Evolutionary conservation across 2,113 vertebrate species (phyloP).

Genomic region (Acanthisitta chloris): DNA sequence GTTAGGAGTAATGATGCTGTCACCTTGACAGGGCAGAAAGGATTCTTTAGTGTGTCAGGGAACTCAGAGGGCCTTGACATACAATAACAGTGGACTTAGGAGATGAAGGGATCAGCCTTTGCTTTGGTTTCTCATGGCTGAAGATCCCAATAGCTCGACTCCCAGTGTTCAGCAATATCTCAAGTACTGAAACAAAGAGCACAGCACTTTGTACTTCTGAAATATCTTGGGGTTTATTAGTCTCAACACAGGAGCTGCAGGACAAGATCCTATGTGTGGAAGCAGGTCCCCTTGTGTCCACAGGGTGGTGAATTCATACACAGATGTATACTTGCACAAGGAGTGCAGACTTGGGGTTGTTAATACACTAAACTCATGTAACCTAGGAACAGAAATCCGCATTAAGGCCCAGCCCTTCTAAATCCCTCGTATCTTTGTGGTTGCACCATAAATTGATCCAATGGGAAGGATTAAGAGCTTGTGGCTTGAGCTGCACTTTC

Average conservation of each 20-base stretch:
- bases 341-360: neutral
- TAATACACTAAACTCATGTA: neutral
- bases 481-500: neutral
- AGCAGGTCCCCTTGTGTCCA: neutral
- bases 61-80: neutral
- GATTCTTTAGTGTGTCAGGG: neutral
- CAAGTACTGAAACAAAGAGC: neutral
- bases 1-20: neutral
- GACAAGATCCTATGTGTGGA: neutral
- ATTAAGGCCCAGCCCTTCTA: neutral
- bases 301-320: too few relatives aligned
- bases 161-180: neutral
- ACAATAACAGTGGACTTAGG: neutral
- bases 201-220: neutral
- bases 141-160: neutral
- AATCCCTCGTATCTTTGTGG: neutral
- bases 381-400: neutral
- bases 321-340: neutral
- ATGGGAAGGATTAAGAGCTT: neutral
- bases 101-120: neutral
- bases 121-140: neutral
- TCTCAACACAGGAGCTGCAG: neutral
- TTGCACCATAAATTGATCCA: neutral
- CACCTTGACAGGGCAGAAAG: constrained; percentile 28
- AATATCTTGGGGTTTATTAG: neutral